These are phyloP conservation scores for Eulemur macaco DNA, from an alignment of 2,113 vertebrate species.

Conservation along the genomic window DNA sequence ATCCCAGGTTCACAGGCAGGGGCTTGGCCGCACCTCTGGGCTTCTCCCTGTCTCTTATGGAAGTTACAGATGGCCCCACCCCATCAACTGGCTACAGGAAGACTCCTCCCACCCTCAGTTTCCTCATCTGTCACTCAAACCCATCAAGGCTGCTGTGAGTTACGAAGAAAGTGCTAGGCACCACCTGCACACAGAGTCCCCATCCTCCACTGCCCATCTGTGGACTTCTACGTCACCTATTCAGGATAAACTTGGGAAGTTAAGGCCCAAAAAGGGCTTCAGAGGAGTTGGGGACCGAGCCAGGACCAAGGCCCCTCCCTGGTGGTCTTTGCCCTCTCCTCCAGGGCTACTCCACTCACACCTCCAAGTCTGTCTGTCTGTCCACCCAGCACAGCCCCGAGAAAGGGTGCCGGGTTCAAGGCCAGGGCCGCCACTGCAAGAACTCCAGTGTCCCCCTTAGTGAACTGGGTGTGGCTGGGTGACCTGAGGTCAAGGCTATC, in stretches of 20 bases:
- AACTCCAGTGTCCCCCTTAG: background rate
- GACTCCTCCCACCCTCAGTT: background rate
- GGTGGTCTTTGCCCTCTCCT: background rate
- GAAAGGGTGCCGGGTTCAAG: background rate
- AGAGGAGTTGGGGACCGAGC: background rate
- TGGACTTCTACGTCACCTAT: rapidly evolving
- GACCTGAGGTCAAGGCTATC: background rate
- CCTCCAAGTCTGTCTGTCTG: too few relatives aligned
- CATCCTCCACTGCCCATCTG: rapidly evolving
- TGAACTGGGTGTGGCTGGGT: too few relatives aligned
- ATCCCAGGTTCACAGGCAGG: constrained; percentile 52
- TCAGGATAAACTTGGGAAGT: background rate
- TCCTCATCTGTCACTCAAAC: background rate
- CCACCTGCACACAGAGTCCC: rapidly evolving
- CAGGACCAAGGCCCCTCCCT: too few relatives aligned
- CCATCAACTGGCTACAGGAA: background rate
- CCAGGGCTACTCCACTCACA: rapidly evolving
- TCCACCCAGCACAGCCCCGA: background rate
- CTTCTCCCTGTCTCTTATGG: background rate
- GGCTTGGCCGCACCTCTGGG: background rate
- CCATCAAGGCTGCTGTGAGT: background rate
- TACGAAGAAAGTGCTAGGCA: rapidly evolving
- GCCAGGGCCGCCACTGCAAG: background rate
- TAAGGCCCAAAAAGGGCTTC: too few relatives aligned
- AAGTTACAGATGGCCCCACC: background rate